Evolutionary conservation across 2,113 vertebrate species (phyloP), one percentile per base, ranked within the genome.

Genomic region (Pedionomus torquatus): DNA sequence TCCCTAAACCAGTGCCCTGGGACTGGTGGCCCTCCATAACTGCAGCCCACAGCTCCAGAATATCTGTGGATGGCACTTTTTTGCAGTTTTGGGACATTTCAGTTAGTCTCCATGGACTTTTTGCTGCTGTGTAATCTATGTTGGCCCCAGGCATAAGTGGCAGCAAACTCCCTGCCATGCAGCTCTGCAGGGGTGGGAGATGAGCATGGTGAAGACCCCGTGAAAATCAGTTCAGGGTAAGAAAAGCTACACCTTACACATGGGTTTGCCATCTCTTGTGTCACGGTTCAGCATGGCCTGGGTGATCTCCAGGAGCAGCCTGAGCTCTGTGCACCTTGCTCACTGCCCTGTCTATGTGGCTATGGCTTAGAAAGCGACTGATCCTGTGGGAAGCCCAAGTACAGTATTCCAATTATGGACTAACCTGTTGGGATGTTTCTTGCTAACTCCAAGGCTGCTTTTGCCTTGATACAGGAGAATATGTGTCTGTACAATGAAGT

Each of bases 351-450:
- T 65, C 66, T 69, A 3, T 43, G 1, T 81, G 39, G 10, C 54
- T 20, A 1, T n/a, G 49, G 43, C 39, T 51, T 49, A 49, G 61
- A 66, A 66, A 85, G 66, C 31, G 57, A 69, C 54, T 33, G 28
- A 44, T 86, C 54, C 26, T 37, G 19, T 70, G 54, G 26, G 46
- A 78, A 74, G 64, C 13, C 31, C 11, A 44, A 58, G 17, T 37
- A 14, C 0, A 0, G 20, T 39, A 30, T 80, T 77, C 26, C 23
- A 74, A 5, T 58, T 58, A 48, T 12, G 25, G 19, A 35, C 31
- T 66, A 54, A 66, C 9, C 17, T 87, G 4, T 16, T 54, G 28
- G 16, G 48, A 4, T 70, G 26, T 54, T 93, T 82, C 82, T 68
- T 85, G 48, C 52, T 60, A 46, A 39, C 6, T 68, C 60, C 2